phyloP scores from a whole-genome alignment of 2,797 vertebrate genomes.

The Enteromius radiatus region DNA sequence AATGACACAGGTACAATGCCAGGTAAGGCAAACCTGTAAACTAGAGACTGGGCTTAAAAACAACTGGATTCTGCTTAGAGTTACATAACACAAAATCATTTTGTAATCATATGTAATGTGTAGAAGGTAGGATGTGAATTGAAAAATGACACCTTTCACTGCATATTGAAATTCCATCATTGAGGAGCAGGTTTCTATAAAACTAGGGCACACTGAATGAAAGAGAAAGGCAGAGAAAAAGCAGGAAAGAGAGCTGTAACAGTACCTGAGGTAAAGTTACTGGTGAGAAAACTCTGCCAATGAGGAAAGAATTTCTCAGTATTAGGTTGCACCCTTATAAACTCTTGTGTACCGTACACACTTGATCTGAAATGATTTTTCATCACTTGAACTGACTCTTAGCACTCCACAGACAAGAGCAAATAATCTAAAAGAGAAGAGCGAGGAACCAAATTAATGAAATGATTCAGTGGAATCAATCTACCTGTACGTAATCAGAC shows the following conservation, averaged over 20 bases:
- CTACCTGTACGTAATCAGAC: slow-evolving; percentile 28
- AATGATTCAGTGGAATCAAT: slow-evolving; percentile 19
- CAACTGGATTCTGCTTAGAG: background rate
- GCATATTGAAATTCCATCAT: slow-evolving; percentile 32
- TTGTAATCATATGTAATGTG: slow-evolving; percentile 19
- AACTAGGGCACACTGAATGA: slow-evolving; percentile 34
- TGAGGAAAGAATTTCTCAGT: slow-evolving; percentile 31
- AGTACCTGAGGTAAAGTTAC: slow-evolving; percentile 37
- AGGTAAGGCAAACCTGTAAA: background rate
- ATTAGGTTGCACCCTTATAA: slow-evolving; percentile 32
- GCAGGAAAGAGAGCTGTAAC: slow-evolving; percentile 31
- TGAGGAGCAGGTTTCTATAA: slow-evolving; percentile 26
- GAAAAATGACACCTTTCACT: slow-evolving; percentile 44
- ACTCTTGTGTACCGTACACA: background rate
- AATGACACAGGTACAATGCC: background rate
- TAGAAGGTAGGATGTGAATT: background rate
- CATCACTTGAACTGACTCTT: slow-evolving; percentile 8
- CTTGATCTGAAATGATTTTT: slow-evolving; percentile 27
- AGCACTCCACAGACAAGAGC: background rate
- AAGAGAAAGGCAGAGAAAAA: slow-evolving; percentile 24
- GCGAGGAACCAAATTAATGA: background rate
- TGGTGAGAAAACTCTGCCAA: slow-evolving; percentile 35
- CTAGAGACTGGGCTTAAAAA: background rate
- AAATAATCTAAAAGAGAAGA: background rate
- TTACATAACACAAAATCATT: background rate